Percentiles rank a stretch among this genome's conserved stretches.
phyloP scores from a whole-genome alignment of 1,140 invertebrate genomes.

The Physella acuta region DNA sequence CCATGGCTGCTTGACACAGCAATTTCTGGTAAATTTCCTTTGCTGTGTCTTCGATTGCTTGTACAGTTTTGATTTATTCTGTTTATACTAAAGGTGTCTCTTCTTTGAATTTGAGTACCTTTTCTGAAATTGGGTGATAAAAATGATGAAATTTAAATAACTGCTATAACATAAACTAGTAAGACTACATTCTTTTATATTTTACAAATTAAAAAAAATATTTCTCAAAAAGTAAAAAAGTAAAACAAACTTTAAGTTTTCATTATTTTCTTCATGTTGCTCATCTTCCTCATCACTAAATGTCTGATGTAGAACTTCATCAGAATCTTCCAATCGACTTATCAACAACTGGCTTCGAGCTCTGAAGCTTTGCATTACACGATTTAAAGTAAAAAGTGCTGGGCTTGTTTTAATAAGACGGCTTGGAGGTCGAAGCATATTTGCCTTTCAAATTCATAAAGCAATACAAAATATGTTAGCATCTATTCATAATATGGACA shows the following conservation, averaged over 20 bases:
- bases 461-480: neutral
- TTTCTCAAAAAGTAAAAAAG: too few species aligned
- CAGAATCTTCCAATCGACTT: conserved; percentile 54
- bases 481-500: neutral
- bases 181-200: too few species aligned
- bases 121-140: too few species aligned
- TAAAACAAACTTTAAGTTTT: neutral
- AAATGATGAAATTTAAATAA: too few species aligned
- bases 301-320: conserved; percentile 56
- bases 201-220: too few species aligned
- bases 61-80: too few species aligned
- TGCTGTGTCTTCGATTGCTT: neutral
- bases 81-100: neutral
- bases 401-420: conserved; percentile 58
- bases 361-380: conserved; percentile 59
- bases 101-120: neutral
- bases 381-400: conserved; percentile 55
- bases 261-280: conserved; percentile 16
- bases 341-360: conserved; percentile 58
- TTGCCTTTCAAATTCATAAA: neutral
- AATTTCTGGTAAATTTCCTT: neutral
- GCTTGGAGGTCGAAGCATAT: conserved; percentile 39
- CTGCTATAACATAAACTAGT: too few species aligned
- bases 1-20: too few species aligned
- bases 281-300: conserved; percentile 44